Percentiles rank a stretch among this genome's conserved stretches.
Conservation (phyloP, 1,140 invertebrate species). For the Tribolium madens region DNA sequence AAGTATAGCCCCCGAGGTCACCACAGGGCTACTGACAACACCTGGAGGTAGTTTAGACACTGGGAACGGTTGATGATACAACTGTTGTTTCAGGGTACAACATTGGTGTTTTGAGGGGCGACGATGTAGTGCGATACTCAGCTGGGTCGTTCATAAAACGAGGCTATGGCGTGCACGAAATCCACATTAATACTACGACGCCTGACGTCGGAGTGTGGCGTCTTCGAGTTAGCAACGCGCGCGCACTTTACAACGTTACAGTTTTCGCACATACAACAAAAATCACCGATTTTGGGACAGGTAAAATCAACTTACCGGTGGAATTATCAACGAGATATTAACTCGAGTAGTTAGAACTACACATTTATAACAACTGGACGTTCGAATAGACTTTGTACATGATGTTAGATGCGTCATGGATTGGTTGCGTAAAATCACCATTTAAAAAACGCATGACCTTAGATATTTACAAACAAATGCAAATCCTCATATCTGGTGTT, state of each 20-base stretch:
- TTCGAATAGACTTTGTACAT: conserved; percentile 41
- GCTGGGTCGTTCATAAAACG: conserved; percentile 51
- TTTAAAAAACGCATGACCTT: conserved; percentile 15
- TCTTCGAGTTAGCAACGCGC: conserved; percentile 48
- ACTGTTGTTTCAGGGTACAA: conserved; percentile 48
- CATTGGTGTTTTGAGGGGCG: conserved; percentile 49
- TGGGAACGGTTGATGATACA: not conserved
- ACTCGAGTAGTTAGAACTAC: not conserved
- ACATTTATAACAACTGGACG: not conserved
- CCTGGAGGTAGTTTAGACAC: conserved; percentile 55
- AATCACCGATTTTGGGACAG: not conserved
- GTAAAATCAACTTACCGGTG: conserved; percentile 9
- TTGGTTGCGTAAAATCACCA: conserved; percentile 18
- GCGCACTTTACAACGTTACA: conserved; percentile 53
- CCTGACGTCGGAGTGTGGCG: conserved; percentile 54
- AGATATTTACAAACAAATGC: conserved; percentile 34
- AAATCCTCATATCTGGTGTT: conserved; percentile 17
- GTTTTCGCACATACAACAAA: conserved; percentile 52
- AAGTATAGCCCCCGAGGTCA: conserved; percentile 43
- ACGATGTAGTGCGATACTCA: conserved; percentile 47
- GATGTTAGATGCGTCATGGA: conserved; percentile 33
- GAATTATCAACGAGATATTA: not conserved
- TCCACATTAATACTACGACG: conserved; percentile 55
- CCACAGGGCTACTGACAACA: conserved; percentile 46
- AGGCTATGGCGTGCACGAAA: conserved; percentile 48